A percentile compares a stretch with the other conserved stretches of the same genome.
These are phyloP conservation scores for Caenorhabditis virilis DNA, from an alignment of 2,888 invertebrate species.

Conservation along the genomic window DNA sequence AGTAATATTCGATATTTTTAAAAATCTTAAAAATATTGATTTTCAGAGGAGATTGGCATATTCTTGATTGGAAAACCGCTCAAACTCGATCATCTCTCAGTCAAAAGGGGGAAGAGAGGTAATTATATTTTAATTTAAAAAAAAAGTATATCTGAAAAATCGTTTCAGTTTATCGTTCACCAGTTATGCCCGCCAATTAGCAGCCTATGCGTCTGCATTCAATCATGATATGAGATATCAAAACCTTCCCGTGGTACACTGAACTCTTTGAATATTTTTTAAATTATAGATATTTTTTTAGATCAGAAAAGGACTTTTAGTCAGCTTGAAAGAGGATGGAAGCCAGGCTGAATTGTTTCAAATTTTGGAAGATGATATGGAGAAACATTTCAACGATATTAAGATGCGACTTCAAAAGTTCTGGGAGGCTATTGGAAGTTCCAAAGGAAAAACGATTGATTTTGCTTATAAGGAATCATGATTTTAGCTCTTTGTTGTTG, in stretches of 20 bases:
- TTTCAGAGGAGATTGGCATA: slow-evolving; percentile 8
- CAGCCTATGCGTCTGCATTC: slow-evolving; percentile 34
- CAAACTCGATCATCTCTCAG: slow-evolving; percentile 21
- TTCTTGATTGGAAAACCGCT: slow-evolving; percentile 33
- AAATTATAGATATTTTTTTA: too few relatives aligned
- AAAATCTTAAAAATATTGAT: background rate
- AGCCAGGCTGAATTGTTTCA: slow-evolving; percentile 19
- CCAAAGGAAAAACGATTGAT: slow-evolving; percentile 9
- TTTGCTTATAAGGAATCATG: slow-evolving; percentile 20
- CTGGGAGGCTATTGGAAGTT: slow-evolving; percentile 11
- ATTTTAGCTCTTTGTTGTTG: too few relatives aligned
- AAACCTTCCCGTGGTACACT: background rate
- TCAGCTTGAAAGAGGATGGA: slow-evolving; percentile 30
- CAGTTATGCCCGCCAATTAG: slow-evolving; percentile 18
- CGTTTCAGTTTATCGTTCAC: slow-evolving; percentile 16
- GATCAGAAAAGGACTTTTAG: slow-evolving; percentile 12
- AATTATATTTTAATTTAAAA: background rate
- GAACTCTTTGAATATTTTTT: too few relatives aligned
- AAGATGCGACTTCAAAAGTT: slow-evolving; percentile 11
- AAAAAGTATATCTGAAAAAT: background rate
- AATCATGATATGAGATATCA: slow-evolving; percentile 18
- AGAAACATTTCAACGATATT: slow-evolving; percentile 8
- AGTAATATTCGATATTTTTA: slow-evolving; percentile 9
- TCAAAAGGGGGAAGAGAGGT: slow-evolving; percentile 21
- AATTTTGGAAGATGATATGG: slow-evolving; percentile 11